These are phyloP conservation scores for Ditylenchus dipsaci DNA, from an alignment of 1,140 invertebrate genomes.

Conservation along the genomic window DNA sequence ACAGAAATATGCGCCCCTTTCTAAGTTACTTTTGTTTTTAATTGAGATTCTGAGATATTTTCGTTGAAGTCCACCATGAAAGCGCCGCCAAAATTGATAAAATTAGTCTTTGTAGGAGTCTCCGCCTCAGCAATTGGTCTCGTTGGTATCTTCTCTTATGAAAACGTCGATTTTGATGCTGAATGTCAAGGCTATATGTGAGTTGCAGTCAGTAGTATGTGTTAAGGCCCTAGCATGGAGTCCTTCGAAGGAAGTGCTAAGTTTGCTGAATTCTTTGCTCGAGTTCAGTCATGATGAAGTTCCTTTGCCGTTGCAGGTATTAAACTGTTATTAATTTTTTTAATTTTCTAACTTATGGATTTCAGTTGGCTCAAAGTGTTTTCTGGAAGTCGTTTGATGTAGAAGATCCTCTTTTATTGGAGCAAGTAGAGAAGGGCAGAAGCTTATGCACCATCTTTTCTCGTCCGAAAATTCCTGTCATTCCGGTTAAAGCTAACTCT, in stretches of 20 bases:
- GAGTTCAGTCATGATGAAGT: slow-evolving; percentile 18
- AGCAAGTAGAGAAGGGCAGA: slow-evolving; percentile 1
- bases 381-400: neutral
- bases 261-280: slow-evolving; percentile 23
- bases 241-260: slow-evolving; percentile 10
- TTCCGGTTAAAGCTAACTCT: neutral
- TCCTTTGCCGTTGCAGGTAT: slow-evolving; percentile 24
- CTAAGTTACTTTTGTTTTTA: no score
- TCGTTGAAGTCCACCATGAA: no score
- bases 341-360: neutral
- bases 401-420: neutral
- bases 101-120: neutral
- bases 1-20: no score
- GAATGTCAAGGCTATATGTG: neutral
- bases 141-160: slow-evolving; percentile 15
- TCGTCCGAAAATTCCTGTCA: neutral
- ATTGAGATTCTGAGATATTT: no score
- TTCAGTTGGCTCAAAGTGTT: slow-evolving; percentile 10
- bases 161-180: slow-evolving; percentile 11
- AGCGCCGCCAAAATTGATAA: no score
- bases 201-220: slow-evolving; percentile 7
- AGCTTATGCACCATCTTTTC: neutral
- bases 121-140: slow-evolving; percentile 16
- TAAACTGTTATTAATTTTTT: neutral
- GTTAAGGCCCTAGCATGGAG: neutral